Percentiles rank a stretch among this genome's conserved stretches.
These are phyloP conservation scores for Ischnus inquisitorius DNA, from an alignment of 2,888 invertebrate genomes.

Conservation along the genomic window DNA sequence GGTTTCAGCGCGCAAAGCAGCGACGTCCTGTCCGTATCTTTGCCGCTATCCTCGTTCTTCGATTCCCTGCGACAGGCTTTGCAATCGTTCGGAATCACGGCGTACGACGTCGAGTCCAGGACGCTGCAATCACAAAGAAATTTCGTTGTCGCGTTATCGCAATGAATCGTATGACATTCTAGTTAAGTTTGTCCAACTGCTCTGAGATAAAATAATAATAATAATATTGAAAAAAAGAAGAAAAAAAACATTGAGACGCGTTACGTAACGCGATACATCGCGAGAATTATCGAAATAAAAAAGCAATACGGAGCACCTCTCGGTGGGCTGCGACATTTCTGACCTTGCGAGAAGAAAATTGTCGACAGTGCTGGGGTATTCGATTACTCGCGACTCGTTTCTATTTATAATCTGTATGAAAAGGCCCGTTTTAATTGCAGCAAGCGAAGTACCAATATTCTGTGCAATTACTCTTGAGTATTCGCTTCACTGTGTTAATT, in stretches of 20 bases:
- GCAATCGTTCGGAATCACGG: slow-evolving; percentile 80
- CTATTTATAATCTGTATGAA: neutral
- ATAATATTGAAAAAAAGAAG: too few relatives aligned
- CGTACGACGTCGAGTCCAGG: slow-evolving; percentile 78
- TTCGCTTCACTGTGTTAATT: neutral
- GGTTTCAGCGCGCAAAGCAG: slow-evolving; percentile 87
- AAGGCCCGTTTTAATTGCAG: neutral
- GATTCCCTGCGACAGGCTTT: slow-evolving; percentile 80
- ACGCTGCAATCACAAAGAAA: slow-evolving; percentile 76
- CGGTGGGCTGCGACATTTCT: neutral
- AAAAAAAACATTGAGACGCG: neutral
- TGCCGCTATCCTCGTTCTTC: slow-evolving; percentile 84
- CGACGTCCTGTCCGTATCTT: slow-evolving; percentile 86
- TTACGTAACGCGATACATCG: slow-evolving; percentile 3
- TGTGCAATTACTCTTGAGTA: neutral
- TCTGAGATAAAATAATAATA: neutral
- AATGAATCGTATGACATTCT: neutral
- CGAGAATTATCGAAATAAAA: neutral
- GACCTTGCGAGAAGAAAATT: slow-evolving; percentile 31
- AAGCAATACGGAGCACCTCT: neutral
- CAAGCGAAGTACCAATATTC: neutral
- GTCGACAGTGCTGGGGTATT: neutral
- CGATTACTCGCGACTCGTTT: slow-evolving; percentile 19
- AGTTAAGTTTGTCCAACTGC: neutral
- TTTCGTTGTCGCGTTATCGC: neutral